Conservation (phyloP, 2,113 vertebrate genomes). For the Trichechus manatus region DNA sequence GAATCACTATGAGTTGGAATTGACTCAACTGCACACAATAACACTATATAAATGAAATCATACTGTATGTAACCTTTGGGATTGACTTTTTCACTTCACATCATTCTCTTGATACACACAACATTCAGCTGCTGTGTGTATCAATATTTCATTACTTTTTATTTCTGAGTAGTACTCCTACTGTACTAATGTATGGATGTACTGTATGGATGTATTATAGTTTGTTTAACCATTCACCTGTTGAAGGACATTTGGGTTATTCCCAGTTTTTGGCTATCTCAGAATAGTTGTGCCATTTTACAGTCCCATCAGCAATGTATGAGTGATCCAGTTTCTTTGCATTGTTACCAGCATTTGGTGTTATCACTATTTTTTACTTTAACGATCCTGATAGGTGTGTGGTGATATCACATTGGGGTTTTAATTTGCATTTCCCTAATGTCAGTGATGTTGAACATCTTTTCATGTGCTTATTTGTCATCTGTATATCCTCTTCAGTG, state of each 20-base stretch:
- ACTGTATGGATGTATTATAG: not conserved
- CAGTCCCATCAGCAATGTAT: not conserved
- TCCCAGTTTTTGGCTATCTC: not conserved
- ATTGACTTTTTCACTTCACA: not conserved
- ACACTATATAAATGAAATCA: not conserved
- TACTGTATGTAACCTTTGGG: not conserved
- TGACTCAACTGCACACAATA: not conserved
- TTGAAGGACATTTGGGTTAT: not conserved
- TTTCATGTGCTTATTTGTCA: too few species aligned
- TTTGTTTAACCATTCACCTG: not conserved
- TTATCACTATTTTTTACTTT: not conserved
- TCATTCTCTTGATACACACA: not conserved
- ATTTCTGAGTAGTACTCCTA: not conserved
- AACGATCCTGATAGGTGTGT: not conserved
- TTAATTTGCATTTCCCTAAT: not conserved
- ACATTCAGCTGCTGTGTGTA: not conserved
- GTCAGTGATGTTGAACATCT: not conserved
- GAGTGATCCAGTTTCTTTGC: not conserved
- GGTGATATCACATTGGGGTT: not conserved
- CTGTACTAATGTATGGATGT: too few species aligned
- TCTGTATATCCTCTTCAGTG: too few species aligned
- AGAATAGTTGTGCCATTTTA: not conserved
- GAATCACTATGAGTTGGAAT: not conserved
- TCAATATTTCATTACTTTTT: not conserved
- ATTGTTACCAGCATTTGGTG: not conserved